phyloP scores from a whole-genome alignment of 1,140 invertebrate species.

The Trypoxylus dichotomus region DNA sequence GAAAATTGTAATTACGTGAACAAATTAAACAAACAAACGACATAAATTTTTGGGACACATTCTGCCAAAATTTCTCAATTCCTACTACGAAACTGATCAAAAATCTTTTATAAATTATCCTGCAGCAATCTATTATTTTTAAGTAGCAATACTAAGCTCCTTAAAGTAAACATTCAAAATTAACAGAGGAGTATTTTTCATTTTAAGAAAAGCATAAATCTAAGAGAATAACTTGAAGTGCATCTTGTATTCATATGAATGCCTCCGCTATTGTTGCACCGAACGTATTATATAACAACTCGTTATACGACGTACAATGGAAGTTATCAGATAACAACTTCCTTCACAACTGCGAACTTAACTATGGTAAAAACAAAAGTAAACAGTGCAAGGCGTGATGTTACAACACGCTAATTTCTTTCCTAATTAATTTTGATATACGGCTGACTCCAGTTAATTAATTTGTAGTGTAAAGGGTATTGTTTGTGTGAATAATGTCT shows the following conservation, averaged over 20 bases:
- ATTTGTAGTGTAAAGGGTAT: constrained; percentile 24
- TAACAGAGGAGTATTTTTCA: no score
- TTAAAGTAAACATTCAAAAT: no score
- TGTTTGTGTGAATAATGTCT: constrained; percentile 23
- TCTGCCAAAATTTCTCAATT: no score
- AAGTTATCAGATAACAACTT: background rate
- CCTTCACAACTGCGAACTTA: background rate
- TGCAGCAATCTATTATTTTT: no score
- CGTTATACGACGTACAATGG: background rate
- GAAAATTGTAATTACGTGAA: no score
- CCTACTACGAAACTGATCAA: no score
- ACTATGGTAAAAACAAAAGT: constrained; percentile 10
- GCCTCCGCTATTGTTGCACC: background rate
- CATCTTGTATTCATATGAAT: background rate
- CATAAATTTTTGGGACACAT: no score
- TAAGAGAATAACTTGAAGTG: no score
- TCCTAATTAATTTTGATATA: constrained; percentile 22
- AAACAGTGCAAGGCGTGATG: constrained; percentile 3
- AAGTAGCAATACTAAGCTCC: no score
- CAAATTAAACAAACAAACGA: no score
- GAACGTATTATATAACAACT: background rate
- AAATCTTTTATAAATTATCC: no score
- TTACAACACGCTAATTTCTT: constrained; percentile 13
- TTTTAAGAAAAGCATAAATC: no score
- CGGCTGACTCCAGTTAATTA: constrained; percentile 8